phyloP scores from a whole-genome alignment of 2,113 vertebrate genomes.

The Actenoides hombroni region DNA sequence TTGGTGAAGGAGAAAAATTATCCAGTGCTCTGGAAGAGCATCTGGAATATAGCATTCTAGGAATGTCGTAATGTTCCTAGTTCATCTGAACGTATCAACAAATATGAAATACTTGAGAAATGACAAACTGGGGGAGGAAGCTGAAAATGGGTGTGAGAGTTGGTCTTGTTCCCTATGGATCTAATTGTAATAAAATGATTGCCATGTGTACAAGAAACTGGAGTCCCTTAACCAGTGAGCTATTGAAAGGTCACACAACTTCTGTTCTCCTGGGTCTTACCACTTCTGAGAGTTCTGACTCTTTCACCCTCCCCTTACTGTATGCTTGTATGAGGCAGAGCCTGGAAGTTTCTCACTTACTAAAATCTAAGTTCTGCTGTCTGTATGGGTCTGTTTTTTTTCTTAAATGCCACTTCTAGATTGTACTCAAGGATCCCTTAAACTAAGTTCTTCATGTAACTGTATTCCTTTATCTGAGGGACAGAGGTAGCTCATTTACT shows the following conservation, averaged over 20 bases:
- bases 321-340: neutral
- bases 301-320: neutral
- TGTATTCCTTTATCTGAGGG: neutral
- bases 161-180: neutral
- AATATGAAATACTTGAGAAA: conserved; percentile 1
- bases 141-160: conserved; percentile 6
- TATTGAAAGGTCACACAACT: neutral
- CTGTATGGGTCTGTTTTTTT: neutral
- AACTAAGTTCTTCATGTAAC: no score
- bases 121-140: neutral
- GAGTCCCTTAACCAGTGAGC: neutral
- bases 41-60: neutral
- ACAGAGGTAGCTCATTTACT: neutral
- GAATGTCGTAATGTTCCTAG: neutral
- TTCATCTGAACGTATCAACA: neutral
- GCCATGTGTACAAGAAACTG: neutral
- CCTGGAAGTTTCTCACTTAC: neutral
- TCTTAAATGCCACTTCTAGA: neutral
- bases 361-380: neutral
- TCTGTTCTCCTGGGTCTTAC: neutral
- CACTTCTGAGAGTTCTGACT: neutral
- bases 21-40: neutral
- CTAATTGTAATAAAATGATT: neutral
- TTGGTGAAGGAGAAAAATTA: neutral
- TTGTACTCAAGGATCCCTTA: neutral